Conservation (phyloP, 2,888 invertebrate genomes). For the Cataglyphis rosenhaueri region DNA sequence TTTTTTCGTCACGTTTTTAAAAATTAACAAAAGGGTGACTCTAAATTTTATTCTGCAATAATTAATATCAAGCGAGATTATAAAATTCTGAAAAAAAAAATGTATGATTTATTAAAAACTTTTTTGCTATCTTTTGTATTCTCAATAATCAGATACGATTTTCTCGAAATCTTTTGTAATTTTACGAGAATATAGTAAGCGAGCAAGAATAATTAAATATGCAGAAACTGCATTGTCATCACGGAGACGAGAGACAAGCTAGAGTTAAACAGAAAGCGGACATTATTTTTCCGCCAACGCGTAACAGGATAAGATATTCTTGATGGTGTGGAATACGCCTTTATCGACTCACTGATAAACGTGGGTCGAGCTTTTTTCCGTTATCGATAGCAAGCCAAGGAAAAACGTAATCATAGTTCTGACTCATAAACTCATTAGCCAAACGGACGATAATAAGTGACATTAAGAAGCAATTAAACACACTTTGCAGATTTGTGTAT, state of each 20-base stretch:
- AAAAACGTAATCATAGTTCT: conserved; percentile 10
- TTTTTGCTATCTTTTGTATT: background rate
- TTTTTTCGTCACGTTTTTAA: background rate
- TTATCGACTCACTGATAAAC: conserved; percentile 23
- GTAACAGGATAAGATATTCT: conserved; percentile 16
- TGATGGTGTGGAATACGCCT: background rate
- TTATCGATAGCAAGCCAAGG: conserved; percentile 12
- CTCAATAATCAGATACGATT: background rate
- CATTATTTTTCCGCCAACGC: conserved; percentile 19
- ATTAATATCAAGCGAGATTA: background rate
- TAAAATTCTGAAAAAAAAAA: background rate
- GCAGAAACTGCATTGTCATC: background rate
- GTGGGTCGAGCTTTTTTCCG: background rate
- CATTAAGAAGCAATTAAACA: background rate
- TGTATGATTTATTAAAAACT: background rate
- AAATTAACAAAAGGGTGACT: background rate
- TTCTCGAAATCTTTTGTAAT: background rate
- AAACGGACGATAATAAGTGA: background rate
- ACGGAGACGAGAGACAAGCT: background rate
- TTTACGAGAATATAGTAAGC: background rate
- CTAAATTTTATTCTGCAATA: background rate
- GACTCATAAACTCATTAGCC: conserved; percentile 13
- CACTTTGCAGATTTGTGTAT: background rate
- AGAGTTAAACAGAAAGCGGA: background rate
- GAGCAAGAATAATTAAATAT: background rate